phyloP scores from a whole-genome alignment of 2,113 vertebrate genomes.

The Uropsilus gracilis region DNA sequence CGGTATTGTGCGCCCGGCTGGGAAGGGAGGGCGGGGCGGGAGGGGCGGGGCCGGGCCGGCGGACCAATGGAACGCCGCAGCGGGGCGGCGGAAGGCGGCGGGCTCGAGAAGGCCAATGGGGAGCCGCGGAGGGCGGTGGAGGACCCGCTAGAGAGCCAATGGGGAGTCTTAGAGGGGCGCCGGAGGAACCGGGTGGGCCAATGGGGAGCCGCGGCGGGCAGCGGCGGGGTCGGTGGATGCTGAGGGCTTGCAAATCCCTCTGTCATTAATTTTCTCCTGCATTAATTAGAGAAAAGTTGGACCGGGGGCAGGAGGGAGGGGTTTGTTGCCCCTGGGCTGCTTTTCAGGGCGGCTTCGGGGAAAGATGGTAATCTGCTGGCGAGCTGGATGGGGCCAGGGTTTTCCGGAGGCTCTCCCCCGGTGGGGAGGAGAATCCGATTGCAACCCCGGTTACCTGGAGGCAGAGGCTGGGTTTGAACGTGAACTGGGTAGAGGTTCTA shows the following conservation, averaged over 20 bases:
- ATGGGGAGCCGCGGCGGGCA: conserved; percentile 71
- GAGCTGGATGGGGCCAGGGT: not conserved
- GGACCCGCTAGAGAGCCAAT: conserved; percentile 38
- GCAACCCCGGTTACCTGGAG: not conserved
- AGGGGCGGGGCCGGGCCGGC: conserved; percentile 30
- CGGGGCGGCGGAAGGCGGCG: conserved; percentile 12
- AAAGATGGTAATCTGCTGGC: conserved; percentile 56
- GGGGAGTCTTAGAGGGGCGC: conserved; percentile 50
- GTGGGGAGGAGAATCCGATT: not conserved
- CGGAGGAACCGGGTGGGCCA: conserved; percentile 58
- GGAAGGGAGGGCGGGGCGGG: conserved; percentile 50
- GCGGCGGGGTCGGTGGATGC: conserved; percentile 71
- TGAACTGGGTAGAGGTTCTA: not conserved
- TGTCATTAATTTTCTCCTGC: conserved; percentile 92
- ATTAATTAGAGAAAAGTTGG: conserved; percentile 89
- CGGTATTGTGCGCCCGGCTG: conserved; percentile 79
- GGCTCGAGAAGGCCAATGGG: conserved; percentile 68
- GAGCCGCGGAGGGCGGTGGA: conserved; percentile 65
- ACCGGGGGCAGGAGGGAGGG: conserved; percentile 43
- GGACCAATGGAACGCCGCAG: conserved; percentile 67
- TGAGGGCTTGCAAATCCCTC: conserved; percentile 83
- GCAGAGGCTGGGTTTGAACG: not conserved
- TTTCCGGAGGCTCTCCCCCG: not conserved
- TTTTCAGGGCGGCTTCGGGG: conserved; percentile 65
- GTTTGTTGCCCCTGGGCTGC: conserved; percentile 56